Evolutionary conservation across 2,888 invertebrate genomes (phyloP), one percentile per base, ranked within the genome.

Genomic region (Scrobipalpa atriplicella): DNA sequence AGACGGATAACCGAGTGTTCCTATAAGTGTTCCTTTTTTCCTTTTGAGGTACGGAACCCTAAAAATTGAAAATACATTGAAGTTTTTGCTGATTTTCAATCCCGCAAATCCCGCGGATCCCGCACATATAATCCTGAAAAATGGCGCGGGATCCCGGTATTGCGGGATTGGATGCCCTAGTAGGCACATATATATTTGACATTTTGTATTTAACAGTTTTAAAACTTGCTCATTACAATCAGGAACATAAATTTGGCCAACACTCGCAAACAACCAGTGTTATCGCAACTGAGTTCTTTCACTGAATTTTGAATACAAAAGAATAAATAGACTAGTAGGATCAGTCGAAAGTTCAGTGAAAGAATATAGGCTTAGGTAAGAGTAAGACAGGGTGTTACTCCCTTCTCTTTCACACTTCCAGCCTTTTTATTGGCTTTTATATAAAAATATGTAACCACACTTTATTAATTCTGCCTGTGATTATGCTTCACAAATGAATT

Each of bases 311-410:
- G 65, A 69, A 65, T 10, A 47, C n/a, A 16, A 16, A 16, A 11
- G n/a, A 47, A 47, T 47, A 47, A 10, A 47, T 47, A 51, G 11
- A 19, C 13, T 54, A 19, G 18, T 54, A 19, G 18, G 54, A 16
- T 54, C 56, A 36, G 7, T n/a, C 7, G 64, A 62, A 61, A 62
- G 43, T 54, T 66, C 54, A 54, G 54, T 41, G 52, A 39, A 11
- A 52, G 47, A 41, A 29, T 58, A n/a, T 47, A 47, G 47, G 47
- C 16, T 38, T 68, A 65, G 58, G 65, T 13, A 43, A 21, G 36
- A 29, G 3, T 38, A 47, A 0, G n/a, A 84, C 89, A 89, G 89
- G 84, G 84, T 89, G 89, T 87, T 86, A 85, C 86, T 80, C 82
- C 52, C 82, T 86, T 87, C 85, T 82, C 78, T 74, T 73, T 36